Percentiles rank a stretch among this genome's conserved stretches.
Conservation (phyloP, 1,140 invertebrate genomes). For the Episyrphus balteatus region DNA sequence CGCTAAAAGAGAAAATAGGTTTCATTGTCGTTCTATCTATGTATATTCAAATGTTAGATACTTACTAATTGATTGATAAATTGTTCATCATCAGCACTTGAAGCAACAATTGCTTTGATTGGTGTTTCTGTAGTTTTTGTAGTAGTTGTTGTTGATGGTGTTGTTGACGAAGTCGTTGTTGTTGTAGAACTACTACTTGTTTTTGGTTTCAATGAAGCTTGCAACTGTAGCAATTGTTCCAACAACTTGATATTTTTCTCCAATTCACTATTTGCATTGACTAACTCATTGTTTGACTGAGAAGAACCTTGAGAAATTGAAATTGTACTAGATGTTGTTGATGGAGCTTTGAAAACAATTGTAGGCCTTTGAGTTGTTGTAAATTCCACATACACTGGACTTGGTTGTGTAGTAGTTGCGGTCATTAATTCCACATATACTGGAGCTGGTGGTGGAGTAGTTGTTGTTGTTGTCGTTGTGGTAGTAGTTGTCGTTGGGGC, state of each 20-base stretch:
- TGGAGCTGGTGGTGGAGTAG: too few relatives aligned
- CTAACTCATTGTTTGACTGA: background rate
- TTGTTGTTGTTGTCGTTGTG: too few relatives aligned
- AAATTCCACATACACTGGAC: background rate
- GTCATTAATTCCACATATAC: too few relatives aligned
- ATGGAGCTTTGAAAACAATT: constrained; percentile 6
- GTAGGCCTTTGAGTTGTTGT: constrained; percentile 8
- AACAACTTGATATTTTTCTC: background rate
- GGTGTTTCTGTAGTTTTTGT: too few relatives aligned
- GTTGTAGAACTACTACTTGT: background rate
- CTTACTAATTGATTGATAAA: too few relatives aligned
- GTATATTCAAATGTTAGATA: too few relatives aligned
- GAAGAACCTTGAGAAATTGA: background rate
- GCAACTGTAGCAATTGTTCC: background rate
- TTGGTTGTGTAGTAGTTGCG: too few relatives aligned
- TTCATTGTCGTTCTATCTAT: too few relatives aligned
- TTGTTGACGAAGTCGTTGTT: constrained; percentile 4
- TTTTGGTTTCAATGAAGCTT: background rate
- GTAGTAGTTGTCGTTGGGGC: too few relatives aligned
- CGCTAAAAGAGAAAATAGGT: background rate
- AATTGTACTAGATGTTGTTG: constrained; percentile 8
- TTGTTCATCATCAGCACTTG: too few relatives aligned
- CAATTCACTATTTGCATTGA: background rate
- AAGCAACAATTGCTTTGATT: too few relatives aligned
- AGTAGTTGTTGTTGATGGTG: background rate